Base-by-base conservation (phyloP, 2,113 vertebrate species). In the Lucifuga dentata region DNA sequence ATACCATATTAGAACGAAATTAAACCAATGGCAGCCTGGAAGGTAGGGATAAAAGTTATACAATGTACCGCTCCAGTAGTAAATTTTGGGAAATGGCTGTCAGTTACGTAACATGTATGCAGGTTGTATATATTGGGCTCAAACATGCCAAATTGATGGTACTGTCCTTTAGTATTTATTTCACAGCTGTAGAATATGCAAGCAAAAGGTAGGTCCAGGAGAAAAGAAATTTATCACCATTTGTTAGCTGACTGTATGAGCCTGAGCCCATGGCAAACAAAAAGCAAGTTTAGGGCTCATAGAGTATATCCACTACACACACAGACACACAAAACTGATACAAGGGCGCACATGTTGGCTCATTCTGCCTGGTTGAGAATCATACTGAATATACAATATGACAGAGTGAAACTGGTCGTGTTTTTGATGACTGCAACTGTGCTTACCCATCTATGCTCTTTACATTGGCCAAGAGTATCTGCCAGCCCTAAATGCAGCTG, bases 201-300 rank as follows among this genome's bases (percentile, higher is more conserved):
- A n/a, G n/a, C n/a, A n/a, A n/a, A n/a, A n/a, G n/a, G n/a, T n/a
- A n/a, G n/a, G n/a, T n/a, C n/a, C 26, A 11, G 21, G 45, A 83
- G 69, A 81, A 75, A 82, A 80, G 79, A 78, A 80, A 84, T 71
- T 52, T 73, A 48, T 29, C 62, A 77, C 71, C 84, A 88, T 84
- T 84, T 88, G 87, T 80, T 70, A 78, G 71, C 68, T 75, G 80
- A 81, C 55, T 16, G 68, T 75, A 81, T 80, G 78, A 73, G 48
- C 53, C 41, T 35, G 59, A 78, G 83, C 68, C 66, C 13, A 35
- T 61, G 65, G 78, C 80, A 67, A 68, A 52, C 80, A 86, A 86
- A 83, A 86, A 78, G 78, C 76, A 84, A 76, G 79, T 83, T 81
- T 52, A 79, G 63, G 8, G 50, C 61, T 73, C 70, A 71, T 57